Base-by-base conservation (phyloP, 2,888 invertebrate genomes). In the Antheraea yamamai region DNA sequence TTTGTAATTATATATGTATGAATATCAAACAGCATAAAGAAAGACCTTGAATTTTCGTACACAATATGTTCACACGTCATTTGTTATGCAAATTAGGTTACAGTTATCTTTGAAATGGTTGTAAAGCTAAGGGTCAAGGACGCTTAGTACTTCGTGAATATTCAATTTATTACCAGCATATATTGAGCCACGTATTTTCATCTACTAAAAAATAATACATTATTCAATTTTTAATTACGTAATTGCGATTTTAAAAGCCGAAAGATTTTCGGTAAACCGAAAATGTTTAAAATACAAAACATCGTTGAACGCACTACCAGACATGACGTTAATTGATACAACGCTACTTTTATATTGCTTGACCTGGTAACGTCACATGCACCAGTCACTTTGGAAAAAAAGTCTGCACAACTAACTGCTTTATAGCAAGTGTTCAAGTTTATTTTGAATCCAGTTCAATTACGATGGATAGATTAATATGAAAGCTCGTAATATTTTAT, bases 241-340 rank as follows among this genome's bases (percentile, higher is more conserved):
- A 61, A 23, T 23, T 2, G 23, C 23, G 12, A 23, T 12, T 20
- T 61, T 3, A 70, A 39, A 39, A 39, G 39, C 70, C 39, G 70
- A 39, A 39, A n/a, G 4, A n/a, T n/a, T 39, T 39, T 70, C 39
- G 70, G 18, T 20, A 20, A n/a, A 39, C 39, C 70, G 70, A 70
- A 70, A 70, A 10, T n/a, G 35, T 39, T n/a, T 39, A 12, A n/a
- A 70, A 2, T n/a, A 39, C n/a, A 39, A 12, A 70, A 39, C 39
- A 70, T 70, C 30, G 10, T n/a, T 70, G 39, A 70, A 70, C 18
- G 39, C 70, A 70, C 70, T 70, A 35, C 1, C 39, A 70, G 70
- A 70, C 39, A 39, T 70, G 70, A 70, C 70, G 20, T 39, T 70
- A 70, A 70, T 70, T 70, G 70, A 70, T 70, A n/a, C 70, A 70